Conservation (phyloP, 1,140 invertebrate species). For the Doryteuthis pealeii region DNA sequence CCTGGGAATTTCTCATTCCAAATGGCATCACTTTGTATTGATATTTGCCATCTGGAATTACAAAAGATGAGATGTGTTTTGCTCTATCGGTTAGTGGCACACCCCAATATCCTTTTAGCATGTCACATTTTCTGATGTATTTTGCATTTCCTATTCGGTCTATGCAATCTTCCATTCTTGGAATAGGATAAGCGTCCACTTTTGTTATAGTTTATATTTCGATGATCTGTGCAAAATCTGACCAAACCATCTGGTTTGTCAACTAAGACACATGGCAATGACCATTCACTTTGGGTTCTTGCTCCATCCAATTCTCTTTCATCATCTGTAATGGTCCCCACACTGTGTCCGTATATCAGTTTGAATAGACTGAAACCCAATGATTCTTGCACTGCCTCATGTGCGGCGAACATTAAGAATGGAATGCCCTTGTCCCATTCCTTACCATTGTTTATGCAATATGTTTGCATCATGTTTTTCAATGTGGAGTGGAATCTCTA, state of each 20-base stretch:
- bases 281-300: constrained; percentile 25
- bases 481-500: constrained; percentile 19
- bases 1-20: constrained; percentile 57
- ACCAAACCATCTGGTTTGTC: constrained; percentile 26
- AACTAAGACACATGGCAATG: constrained; percentile 30
- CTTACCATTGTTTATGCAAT: constrained; percentile 22
- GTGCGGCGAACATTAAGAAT: constrained; percentile 28
- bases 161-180: constrained; percentile 30
- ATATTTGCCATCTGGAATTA: constrained; percentile 43
- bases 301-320: constrained; percentile 21
- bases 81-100: constrained; percentile 1
- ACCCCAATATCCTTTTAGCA: too few relatives aligned
- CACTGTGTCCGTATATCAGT: constrained; percentile 29
- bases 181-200: constrained; percentile 22
- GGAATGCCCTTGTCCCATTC: constrained; percentile 29
- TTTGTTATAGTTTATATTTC: constrained; percentile 27
- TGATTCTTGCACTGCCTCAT: constrained; percentile 27
- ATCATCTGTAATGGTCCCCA: constrained; percentile 27
- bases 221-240: constrained; percentile 26
- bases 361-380: constrained; percentile 32
- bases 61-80: constrained; percentile 28
- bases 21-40: constrained; percentile 60
- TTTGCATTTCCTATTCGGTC: constrained; percentile 1
- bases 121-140: too few relatives aligned
- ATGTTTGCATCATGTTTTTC: constrained; percentile 18